Percentiles rank a stretch among this genome's conserved stretches.
Conservation (phyloP, 2,797 vertebrate species). For the Varecia variegata region DNA sequence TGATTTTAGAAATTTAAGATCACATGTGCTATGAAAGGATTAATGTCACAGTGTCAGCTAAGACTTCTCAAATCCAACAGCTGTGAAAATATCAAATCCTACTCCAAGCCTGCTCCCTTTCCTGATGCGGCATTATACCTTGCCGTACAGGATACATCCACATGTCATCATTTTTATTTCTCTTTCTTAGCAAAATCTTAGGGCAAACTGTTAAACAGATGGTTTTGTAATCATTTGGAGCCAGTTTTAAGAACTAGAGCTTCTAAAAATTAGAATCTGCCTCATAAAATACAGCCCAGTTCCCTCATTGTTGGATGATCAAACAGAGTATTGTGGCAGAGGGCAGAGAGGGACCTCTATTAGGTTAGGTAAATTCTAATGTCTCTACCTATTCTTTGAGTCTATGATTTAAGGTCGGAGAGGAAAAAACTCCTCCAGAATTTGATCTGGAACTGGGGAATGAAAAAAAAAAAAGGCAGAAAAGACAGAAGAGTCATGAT, state of each 20-base stretch:
- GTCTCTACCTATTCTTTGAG: background rate
- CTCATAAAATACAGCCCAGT: background rate
- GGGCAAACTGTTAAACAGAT: background rate
- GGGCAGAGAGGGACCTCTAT: background rate
- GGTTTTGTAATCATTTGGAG: background rate
- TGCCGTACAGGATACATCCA: background rate
- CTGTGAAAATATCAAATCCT: background rate
- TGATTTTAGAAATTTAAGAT: conserved; percentile 20
- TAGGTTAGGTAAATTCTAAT: background rate
- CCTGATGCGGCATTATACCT: background rate
- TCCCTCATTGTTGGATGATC: background rate
- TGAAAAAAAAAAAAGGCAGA: background rate
- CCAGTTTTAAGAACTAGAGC: background rate
- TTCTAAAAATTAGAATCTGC: background rate
- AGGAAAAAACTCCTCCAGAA: background rate
- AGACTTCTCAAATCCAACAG: conserved; percentile 3
- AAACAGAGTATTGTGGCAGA: background rate
- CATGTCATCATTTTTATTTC: background rate
- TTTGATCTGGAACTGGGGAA: background rate
- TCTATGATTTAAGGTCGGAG: background rate
- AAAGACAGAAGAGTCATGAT: background rate
- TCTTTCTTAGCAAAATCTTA: background rate
- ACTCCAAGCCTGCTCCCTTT: background rate
- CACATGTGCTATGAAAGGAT: background rate
- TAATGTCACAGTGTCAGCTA: conserved; percentile 24